Conservation (phyloP, 2,113 vertebrate genomes). For the Mustela nigripes region DNA sequence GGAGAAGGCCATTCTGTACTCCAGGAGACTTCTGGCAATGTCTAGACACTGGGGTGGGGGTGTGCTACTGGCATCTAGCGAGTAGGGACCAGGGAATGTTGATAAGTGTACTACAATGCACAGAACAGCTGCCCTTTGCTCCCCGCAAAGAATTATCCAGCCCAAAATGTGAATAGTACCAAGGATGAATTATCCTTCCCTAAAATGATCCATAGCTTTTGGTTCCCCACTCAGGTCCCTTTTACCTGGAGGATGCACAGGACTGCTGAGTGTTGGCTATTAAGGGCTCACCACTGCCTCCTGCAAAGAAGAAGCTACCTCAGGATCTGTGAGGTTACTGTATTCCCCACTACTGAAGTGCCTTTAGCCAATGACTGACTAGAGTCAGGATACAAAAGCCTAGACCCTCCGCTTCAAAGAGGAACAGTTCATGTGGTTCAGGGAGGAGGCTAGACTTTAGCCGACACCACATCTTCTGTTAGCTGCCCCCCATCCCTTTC, state of each 20-base stretch:
- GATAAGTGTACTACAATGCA: not conserved
- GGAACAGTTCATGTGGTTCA: not conserved
- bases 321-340: not conserved
- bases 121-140: no score
- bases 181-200: not conserved
- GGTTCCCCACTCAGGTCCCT: not conserved
- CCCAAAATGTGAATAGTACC: not conserved
- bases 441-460: not conserved
- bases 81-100: not conserved
- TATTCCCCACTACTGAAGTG: not conserved
- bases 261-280: not conserved
- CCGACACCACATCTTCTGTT: not conserved
- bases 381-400: not conserved
- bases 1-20: not conserved
- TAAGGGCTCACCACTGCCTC: not conserved
- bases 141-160: not conserved
- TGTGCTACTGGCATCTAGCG: not conserved
- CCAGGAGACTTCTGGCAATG: not conserved
- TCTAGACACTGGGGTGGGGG: not conserved
- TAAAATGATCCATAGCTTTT: not conserved
- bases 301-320: not conserved
- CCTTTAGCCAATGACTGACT: not conserved
- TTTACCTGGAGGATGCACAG: not conserved
- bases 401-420: not conserved
- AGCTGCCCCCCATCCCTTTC: not conserved